Evolutionary conservation across 2,113 vertebrate species (phyloP), one percentile per base, ranked within the genome.

Genomic region (Panurus biarmicus): DNA sequence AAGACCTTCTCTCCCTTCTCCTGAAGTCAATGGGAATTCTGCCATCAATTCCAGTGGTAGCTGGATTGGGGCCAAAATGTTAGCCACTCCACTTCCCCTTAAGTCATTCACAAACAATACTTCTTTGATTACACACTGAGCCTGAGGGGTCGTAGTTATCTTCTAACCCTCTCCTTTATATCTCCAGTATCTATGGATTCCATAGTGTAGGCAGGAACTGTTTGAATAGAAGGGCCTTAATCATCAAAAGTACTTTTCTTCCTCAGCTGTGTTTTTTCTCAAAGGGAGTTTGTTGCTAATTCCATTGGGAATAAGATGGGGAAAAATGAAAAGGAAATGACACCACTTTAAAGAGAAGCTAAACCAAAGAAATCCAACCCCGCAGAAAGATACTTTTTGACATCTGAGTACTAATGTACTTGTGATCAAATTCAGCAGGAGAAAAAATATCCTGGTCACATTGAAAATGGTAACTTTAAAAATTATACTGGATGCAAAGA

Each of bases 191-290:
- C 95, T 96, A 92, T 90, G 88, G 93, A 92, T 94, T 94, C 85
- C 80, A 95, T 71, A 95, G 88, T 84, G 69, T 57, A 80, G 85
- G 85, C 96, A 95, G 93, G 92, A 97, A 95, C 85, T 35, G 85
- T 72, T 85, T 65, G 90, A 97, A 94, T 89, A 95, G 94, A 95
- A 66, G 76, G 53, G 36, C 24, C 82, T 95, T 92, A 95, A 90
- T 93, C 85, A 93, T 95, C 85, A 95, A 94, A 97, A 95, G 85
- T 90, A 90, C 92, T 92, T 95, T 93, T 95, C 79, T 92, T 96
- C 72, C n/a, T 69, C 65, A 70, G 75, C 35, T 84, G 47, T 71
- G 76, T 64, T 94, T 95, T 94, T 84, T 65, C 93, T 96, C 95
- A 95, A 93, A 96, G 87, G 76, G 75, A 91, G 79, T 84, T 93